These are phyloP conservation scores for Condylura cristata DNA, from an alignment of 2,113 vertebrate species.

Conservation along the genomic window DNA sequence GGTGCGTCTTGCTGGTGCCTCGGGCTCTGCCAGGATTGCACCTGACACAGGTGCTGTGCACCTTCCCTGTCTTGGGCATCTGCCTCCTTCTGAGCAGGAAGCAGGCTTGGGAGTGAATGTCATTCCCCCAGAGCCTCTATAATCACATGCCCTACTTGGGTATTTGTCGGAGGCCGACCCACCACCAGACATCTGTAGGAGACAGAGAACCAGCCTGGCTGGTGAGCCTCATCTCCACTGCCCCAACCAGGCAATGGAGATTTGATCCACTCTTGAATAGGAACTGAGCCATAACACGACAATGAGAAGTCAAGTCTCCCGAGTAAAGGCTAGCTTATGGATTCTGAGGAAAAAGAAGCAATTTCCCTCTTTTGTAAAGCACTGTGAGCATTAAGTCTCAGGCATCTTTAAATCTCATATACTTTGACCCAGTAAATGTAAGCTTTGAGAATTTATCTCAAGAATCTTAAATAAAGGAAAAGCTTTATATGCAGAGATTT, in stretches of 20 bases:
- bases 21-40: neutral
- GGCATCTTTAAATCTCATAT: constrained; percentile 4
- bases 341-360: constrained; percentile 41
- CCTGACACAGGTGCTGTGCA: neutral
- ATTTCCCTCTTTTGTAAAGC: neutral
- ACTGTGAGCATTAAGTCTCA: neutral
- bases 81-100: neutral
- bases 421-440: constrained; percentile 14
- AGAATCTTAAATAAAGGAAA: constrained; percentile 27
- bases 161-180: neutral
- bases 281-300: neutral
- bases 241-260: neutral
- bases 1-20: neutral
- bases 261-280: neutral
- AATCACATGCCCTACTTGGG: neutral
- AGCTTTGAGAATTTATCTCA: constrained; percentile 51
- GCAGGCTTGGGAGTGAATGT: neutral
- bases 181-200: neutral
- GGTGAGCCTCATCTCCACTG: neutral
- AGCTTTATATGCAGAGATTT: neutral
- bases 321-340: neutral
- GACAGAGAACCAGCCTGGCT: neutral
- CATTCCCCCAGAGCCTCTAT: neutral
- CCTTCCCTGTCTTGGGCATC: neutral
- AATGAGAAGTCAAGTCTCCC: neutral